Conservation (phyloP, 2,888 invertebrate species). For the Gandaritis pyraliata region DNA sequence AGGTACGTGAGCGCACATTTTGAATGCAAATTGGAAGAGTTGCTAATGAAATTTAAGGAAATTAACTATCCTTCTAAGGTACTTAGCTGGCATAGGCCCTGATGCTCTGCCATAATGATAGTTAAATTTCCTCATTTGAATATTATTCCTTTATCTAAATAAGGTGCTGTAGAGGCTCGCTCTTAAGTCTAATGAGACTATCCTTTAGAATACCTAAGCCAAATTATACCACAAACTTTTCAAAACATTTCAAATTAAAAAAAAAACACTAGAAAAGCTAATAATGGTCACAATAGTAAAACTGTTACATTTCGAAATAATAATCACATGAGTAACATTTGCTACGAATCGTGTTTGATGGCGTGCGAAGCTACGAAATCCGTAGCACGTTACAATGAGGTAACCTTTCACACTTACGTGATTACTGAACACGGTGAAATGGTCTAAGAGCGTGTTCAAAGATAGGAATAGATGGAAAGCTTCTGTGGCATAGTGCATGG, state of each 20-base stretch:
- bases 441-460: too few species aligned
- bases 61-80: constrained; percentile 54
- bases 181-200: constrained; percentile 34
- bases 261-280: too few species aligned
- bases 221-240: constrained; percentile 15
- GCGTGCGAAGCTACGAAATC: constrained; percentile 25
- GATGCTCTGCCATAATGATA: constrained; percentile 43
- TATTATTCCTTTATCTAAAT: constrained; percentile 47
- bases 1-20: constrained; percentile 78
- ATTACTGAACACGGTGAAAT: too few species aligned
- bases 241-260: not conserved
- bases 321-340: too few species aligned
- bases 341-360: too few species aligned
- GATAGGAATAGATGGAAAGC: too few species aligned
- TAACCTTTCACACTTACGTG: constrained; percentile 28
- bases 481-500: too few species aligned
- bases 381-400: constrained; percentile 35
- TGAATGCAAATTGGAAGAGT: constrained; percentile 76
- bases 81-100: constrained; percentile 44
- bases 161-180: constrained; percentile 39
- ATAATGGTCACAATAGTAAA: too few species aligned
- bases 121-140: constrained; percentile 46
- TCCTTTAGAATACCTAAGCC: constrained; percentile 27
- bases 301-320: too few species aligned
- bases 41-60: constrained; percentile 73